phyloP scores from a whole-genome alignment of 2,113 vertebrate species.

The Herpetotheres cachinnans region DNA sequence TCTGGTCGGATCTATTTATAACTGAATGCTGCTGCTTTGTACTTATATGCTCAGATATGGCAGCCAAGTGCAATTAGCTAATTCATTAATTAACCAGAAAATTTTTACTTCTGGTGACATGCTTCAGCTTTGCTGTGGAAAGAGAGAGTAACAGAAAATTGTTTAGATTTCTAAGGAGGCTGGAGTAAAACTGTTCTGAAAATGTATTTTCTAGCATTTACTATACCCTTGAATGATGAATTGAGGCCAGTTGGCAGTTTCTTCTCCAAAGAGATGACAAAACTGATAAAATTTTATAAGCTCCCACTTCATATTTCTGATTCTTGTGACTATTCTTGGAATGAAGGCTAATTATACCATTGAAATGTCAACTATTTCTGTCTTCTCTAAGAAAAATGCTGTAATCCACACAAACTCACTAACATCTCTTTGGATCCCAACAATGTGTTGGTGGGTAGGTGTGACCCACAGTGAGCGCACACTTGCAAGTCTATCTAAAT shows the following conservation, averaged over 20 bases:
- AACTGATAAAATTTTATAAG: background rate
- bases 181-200: background rate
- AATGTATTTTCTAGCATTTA: background rate
- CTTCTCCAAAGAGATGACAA: background rate
- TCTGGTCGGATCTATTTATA: background rate
- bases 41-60: background rate
- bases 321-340: slow-evolving; percentile 19
- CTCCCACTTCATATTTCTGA: background rate
- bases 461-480: background rate
- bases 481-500: background rate
- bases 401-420: background rate
- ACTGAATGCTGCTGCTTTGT: background rate
- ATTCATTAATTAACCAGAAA: background rate
- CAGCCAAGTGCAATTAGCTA: background rate
- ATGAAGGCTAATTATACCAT: background rate
- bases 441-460: background rate
- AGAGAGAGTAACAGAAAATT: background rate
- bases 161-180: background rate
- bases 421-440: background rate
- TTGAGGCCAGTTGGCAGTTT: slow-evolving; percentile 25
- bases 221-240: background rate
- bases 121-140: background rate
- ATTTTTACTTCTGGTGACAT: background rate
- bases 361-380: background rate
- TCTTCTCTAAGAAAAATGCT: background rate